These are phyloP conservation scores for Hypselothyrea guttata DNA, from an alignment of 2,888 invertebrate genomes.

Conservation along the genomic window DNA sequence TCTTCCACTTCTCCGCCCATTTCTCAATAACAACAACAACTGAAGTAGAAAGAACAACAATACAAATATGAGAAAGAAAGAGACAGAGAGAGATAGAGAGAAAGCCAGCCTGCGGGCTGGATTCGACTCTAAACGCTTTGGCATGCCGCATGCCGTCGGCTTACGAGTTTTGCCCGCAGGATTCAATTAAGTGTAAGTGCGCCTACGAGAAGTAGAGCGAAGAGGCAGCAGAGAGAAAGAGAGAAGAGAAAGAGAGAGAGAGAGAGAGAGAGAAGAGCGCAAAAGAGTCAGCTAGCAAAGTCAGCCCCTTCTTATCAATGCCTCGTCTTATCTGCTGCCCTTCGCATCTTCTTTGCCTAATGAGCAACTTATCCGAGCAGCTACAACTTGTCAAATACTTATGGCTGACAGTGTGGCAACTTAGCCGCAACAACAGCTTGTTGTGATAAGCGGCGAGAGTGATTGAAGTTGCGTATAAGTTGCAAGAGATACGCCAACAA, in stretches of 20 bases:
- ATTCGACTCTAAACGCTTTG: slow-evolving; percentile 68
- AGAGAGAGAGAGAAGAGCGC: not conserved
- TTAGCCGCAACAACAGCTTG: no score
- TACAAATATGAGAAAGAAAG: no score
- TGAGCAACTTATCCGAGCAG: no score
- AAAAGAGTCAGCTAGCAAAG: not conserved
- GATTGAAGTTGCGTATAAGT: not conserved
- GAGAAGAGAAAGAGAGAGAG: not conserved
- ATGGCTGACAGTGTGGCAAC: no score
- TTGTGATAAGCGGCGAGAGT: not conserved
- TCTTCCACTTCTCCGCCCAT: no score
- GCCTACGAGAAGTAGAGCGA: slow-evolving; percentile 12
- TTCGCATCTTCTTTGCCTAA: no score
- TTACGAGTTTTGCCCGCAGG: slow-evolving; percentile 65
- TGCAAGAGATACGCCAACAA: no score
- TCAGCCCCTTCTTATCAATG: no score
- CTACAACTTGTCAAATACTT: not conserved
- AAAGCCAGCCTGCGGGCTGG: slow-evolving; percentile 35
- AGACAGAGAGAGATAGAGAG: no score
- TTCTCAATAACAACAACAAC: slow-evolving; percentile 25
- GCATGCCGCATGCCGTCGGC: slow-evolving; percentile 62
- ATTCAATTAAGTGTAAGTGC: slow-evolving; percentile 75
- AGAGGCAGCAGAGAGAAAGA: not conserved
- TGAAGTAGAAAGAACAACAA: slow-evolving; percentile 17
- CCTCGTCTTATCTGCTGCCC: no score